Conservation (phyloP, 1,140 invertebrate genomes). For the Wiebesia pumilae region DNA sequence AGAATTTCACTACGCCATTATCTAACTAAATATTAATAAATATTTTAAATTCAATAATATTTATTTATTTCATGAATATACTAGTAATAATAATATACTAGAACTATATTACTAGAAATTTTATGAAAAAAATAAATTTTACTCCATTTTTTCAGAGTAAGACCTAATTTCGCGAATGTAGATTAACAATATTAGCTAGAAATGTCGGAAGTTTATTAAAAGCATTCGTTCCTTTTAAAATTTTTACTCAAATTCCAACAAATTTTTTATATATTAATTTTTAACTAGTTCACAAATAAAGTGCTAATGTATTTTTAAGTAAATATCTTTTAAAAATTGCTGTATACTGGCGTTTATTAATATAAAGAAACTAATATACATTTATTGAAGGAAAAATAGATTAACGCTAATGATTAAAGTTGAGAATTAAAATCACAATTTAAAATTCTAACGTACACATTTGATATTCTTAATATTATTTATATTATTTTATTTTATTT, state of each 20-base stretch:
- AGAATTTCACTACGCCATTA: not conserved
- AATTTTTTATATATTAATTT: not conserved
- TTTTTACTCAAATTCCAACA: not conserved
- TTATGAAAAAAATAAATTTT: too few relatives aligned
- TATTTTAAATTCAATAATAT: too few relatives aligned
- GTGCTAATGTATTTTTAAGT: not conserved
- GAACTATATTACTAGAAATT: too few relatives aligned
- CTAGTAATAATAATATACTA: too few relatives aligned
- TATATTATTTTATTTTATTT: not conserved
- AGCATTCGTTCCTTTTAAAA: not conserved
- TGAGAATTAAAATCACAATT: not conserved
- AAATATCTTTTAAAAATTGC: not conserved
- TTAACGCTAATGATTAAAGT: not conserved
- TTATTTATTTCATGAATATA: too few relatives aligned
- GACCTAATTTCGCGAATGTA: too few relatives aligned
- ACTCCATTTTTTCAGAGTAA: too few relatives aligned
- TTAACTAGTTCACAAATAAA: not conserved
- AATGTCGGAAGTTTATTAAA: not conserved
- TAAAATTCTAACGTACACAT: not conserved
- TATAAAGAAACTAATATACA: not conserved
- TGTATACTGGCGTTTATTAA: not conserved
- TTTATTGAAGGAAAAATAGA: not conserved
- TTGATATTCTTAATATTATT: not conserved
- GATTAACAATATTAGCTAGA: not conserved
- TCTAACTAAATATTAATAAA: too few relatives aligned